Conservation (phyloP, 2,888 invertebrate species). For the Nomada fucata region DNA sequence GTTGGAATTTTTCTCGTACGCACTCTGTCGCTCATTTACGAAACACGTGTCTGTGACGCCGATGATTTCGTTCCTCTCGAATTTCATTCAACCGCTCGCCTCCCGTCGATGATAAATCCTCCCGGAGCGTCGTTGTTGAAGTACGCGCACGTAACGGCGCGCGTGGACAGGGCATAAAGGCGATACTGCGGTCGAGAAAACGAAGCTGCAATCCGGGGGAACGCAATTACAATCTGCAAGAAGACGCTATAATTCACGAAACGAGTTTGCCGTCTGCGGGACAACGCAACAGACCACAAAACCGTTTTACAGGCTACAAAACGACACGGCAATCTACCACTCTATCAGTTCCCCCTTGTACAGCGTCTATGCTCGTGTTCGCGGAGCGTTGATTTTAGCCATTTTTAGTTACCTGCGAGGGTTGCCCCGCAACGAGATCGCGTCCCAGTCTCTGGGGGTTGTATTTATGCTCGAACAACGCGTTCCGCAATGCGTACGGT, state of each 20-base stretch:
- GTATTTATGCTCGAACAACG: slow-evolving; percentile 3
- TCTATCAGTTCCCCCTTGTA: slow-evolving; percentile 31
- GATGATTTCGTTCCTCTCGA: too few relatives aligned
- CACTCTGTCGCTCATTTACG: too few relatives aligned
- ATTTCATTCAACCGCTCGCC: not conserved
- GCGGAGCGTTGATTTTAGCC: slow-evolving; percentile 11
- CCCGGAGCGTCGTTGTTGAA: not conserved
- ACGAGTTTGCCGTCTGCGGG: slow-evolving; percentile 38
- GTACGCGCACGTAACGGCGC: not conserved
- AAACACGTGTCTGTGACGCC: too few relatives aligned
- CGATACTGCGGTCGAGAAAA: slow-evolving; percentile 9
- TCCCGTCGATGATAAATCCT: not conserved
- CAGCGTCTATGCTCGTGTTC: not conserved
- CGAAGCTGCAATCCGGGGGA: slow-evolving; percentile 16
- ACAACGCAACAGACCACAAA: slow-evolving; percentile 39
- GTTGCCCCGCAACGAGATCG: slow-evolving; percentile 7
- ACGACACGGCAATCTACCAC: slow-evolving; percentile 40
- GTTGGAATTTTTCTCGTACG: too few relatives aligned
- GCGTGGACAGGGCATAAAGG: slow-evolving; percentile 4
- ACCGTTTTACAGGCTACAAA: slow-evolving; percentile 43
- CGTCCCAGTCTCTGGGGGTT: not conserved
- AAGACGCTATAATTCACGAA: slow-evolving; percentile 41
- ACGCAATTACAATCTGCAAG: slow-evolving; percentile 41
- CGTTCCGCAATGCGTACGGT: not conserved
- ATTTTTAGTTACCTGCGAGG: slow-evolving; percentile 3